phyloP scores from a whole-genome alignment of 1,140 invertebrate species.

The Pomacea maculata region DNA sequence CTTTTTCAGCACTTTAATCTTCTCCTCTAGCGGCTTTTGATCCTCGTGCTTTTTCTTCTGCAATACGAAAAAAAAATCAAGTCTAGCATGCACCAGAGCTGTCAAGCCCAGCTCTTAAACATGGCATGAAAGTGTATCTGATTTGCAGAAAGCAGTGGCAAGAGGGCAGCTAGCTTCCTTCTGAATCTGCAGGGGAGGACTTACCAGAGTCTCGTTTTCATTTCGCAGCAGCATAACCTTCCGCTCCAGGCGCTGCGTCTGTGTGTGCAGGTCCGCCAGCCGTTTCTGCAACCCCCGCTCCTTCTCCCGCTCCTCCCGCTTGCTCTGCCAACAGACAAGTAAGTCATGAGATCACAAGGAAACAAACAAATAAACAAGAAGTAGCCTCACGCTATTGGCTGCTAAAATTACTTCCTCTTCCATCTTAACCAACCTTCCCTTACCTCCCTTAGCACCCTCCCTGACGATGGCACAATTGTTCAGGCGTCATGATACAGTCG shows the following conservation, averaged over 20 bases:
- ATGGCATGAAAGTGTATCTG: too few species aligned
- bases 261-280: slow-evolving; percentile 54
- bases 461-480: too few species aligned
- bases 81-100: too few species aligned
- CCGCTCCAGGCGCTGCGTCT: slow-evolving; percentile 52
- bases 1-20: slow-evolving; percentile 65
- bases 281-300: slow-evolving; percentile 56
- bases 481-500: too few species aligned
- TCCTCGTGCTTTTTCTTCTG: slow-evolving; percentile 65
- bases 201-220: slow-evolving; percentile 58
- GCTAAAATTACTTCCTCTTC: too few species aligned
- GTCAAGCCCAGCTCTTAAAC: too few species aligned
- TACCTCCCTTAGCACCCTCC: too few species aligned
- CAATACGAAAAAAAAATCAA: slow-evolving; percentile 1
- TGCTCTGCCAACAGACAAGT: slow-evolving; percentile 35
- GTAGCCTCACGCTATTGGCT: background rate
- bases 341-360: background rate
- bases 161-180: too few species aligned
- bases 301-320: slow-evolving; percentile 39
- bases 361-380: background rate
- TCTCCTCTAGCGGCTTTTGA: slow-evolving; percentile 62
- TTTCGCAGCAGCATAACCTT: slow-evolving; percentile 51
- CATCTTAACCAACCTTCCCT: too few species aligned
- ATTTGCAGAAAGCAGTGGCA: too few species aligned
- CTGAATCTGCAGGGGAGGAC: slow-evolving; percentile 12